Evolutionary conservation across 35 echinoderm and acorn worm genomes (phyloP).

Genomic region (Ptychodera flava): DNA sequence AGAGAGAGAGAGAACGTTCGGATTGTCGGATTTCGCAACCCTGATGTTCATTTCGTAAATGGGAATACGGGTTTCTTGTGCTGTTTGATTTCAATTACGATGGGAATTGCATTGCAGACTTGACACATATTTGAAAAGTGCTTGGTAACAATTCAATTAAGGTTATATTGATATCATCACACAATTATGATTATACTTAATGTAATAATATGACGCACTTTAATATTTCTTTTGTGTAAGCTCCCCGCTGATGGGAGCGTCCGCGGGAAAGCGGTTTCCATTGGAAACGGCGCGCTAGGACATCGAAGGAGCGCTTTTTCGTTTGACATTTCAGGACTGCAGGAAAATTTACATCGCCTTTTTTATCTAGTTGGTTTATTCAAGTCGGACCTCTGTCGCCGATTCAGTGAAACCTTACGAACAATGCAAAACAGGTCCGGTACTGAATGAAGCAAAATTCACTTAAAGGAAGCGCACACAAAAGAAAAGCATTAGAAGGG

Average conservation of each 20-base stretch:
- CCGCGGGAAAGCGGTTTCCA: no score
- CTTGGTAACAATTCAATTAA: neutral
- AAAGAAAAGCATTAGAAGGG: neutral
- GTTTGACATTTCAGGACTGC: no score
- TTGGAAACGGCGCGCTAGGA: no score
- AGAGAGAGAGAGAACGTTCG: no score
- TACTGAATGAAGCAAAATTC: neutral
- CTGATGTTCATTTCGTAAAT: neutral
- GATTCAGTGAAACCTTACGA: neutral
- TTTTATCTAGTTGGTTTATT: neutral
- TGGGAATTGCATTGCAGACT: neutral
- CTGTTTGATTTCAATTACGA: neutral
- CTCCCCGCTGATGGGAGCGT: no score
- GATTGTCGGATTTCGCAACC: neutral
- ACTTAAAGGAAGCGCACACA: neutral
- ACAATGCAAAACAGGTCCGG: neutral
- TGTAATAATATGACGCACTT: neutral
- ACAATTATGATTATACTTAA: neutral
- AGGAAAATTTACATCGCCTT: no score
- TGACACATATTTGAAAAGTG: neutral
- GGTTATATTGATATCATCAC: neutral
- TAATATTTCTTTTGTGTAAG: neutral
- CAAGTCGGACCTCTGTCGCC: neutral
- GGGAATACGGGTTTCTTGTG: neutral
- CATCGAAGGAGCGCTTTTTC: no score